These are phyloP conservation scores for Oligia strigilis DNA, from an alignment of 2,888 invertebrate genomes.

Conservation along the genomic window DNA sequence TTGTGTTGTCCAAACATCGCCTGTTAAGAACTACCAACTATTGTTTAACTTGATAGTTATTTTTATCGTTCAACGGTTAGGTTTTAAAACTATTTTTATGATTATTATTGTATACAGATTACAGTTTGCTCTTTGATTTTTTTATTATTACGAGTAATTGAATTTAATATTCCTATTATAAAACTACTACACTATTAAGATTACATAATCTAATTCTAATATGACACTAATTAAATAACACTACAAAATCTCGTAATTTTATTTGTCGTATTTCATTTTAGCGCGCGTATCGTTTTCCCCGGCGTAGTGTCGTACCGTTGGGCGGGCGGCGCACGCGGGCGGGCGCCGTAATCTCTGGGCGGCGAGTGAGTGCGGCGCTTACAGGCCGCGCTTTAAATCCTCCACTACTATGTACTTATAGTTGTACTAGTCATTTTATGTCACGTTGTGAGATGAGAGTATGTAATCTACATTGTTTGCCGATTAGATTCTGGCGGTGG, in stretches of 20 bases:
- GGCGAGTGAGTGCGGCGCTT: slow-evolving; percentile 77
- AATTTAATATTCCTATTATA: slow-evolving; percentile 1
- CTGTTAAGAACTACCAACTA: slow-evolving; percentile 73
- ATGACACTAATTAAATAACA: slow-evolving; percentile 38
- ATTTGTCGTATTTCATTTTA: slow-evolving; percentile 53
- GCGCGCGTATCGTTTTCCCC: slow-evolving; percentile 49
- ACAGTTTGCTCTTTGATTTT: slow-evolving; percentile 41
- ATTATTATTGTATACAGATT: slow-evolving; percentile 68
- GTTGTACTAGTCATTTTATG: slow-evolving; percentile 26
- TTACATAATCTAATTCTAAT: slow-evolving; percentile 31
- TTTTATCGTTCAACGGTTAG: slow-evolving; percentile 72
- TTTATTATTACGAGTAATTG: slow-evolving; percentile 18
- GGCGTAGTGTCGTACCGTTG: slow-evolving; percentile 56
- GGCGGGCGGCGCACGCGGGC: slow-evolving; percentile 74
- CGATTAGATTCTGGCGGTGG: neutral
- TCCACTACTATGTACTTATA: slow-evolving; percentile 58
- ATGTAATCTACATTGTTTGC: slow-evolving; percentile 10
- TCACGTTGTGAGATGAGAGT: slow-evolving; percentile 22
- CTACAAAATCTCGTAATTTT: slow-evolving; percentile 34
- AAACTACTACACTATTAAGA: slow-evolving; percentile 24
- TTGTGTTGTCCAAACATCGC: slow-evolving; percentile 72
- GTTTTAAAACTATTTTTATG: slow-evolving; percentile 70
- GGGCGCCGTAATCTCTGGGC: slow-evolving; percentile 80
- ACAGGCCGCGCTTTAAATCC: slow-evolving; percentile 70
- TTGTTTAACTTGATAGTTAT: slow-evolving; percentile 80